Evolutionary conservation across 2,888 invertebrate species (phyloP).

Genomic region (Luffia ferchaultella): DNA sequence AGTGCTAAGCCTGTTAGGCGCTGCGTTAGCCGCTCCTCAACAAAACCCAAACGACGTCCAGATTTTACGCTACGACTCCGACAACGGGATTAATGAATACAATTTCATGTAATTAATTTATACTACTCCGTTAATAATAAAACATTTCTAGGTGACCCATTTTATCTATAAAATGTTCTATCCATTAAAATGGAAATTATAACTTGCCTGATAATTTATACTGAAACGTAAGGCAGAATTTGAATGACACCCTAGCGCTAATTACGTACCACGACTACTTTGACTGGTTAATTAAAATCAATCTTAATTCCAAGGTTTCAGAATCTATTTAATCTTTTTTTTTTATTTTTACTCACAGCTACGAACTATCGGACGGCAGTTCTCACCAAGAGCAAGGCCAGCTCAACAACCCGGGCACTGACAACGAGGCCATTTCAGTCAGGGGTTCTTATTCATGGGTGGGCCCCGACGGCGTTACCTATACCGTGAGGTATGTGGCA

Average conservation of each 20-base stretch:
- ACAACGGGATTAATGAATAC: slow-evolving; percentile 69
- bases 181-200: too few relatives aligned
- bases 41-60: slow-evolving; percentile 57
- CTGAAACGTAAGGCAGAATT: too few relatives aligned
- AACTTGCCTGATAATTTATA: too few relatives aligned
- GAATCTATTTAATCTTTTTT: too few relatives aligned
- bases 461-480: slow-evolving; percentile 63
- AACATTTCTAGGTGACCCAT: too few relatives aligned
- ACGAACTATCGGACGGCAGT: slow-evolving; percentile 65
- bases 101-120: slow-evolving; percentile 57
- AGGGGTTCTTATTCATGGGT: slow-evolving; percentile 64
- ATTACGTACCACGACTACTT: too few relatives aligned
- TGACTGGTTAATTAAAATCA: too few relatives aligned
- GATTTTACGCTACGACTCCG: slow-evolving; percentile 67
- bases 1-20: slow-evolving; percentile 34
- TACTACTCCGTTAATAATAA: too few relatives aligned
- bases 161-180: too few relatives aligned
- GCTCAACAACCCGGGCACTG: slow-evolving; percentile 62
- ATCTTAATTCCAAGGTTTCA: too few relatives aligned
- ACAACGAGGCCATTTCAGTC: slow-evolving; percentile 64
- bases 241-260: too few relatives aligned
- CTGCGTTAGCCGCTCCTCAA: slow-evolving; percentile 40
- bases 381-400: slow-evolving; percentile 63
- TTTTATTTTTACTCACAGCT: slow-evolving; percentile 40
- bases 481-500: slow-evolving; percentile 67